Conservation (phyloP, 2,113 vertebrate species). For the Malurus elegans region DNA sequence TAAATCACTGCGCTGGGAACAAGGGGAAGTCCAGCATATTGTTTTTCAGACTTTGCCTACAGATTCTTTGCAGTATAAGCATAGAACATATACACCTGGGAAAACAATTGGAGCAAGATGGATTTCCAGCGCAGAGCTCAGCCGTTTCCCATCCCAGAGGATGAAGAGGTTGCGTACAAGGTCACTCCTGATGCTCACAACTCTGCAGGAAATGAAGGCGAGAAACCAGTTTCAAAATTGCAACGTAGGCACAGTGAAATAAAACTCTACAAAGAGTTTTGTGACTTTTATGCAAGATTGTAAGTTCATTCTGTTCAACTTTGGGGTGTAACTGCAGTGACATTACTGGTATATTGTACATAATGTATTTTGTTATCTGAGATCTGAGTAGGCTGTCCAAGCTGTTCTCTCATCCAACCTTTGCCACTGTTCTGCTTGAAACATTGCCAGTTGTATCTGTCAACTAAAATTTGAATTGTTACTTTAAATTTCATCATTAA, state of each 20-base stretch:
- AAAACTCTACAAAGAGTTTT: slow-evolving; percentile 98
- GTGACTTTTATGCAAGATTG: slow-evolving; percentile 97
- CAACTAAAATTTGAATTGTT: not conserved
- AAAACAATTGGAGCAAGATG: slow-evolving; percentile 52
- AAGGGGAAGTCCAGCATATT: slow-evolving; percentile 40
- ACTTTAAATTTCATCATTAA: not conserved
- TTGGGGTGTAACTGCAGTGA: not conserved
- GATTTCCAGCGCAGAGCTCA: slow-evolving; percentile 68
- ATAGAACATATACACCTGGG: not conserved
- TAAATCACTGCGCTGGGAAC: slow-evolving; percentile 47
- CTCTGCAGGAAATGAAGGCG: slow-evolving; percentile 70
- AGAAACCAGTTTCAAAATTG: slow-evolving; percentile 86
- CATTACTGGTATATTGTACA: not conserved
- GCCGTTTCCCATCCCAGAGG: slow-evolving; percentile 81
- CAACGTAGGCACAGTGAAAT: slow-evolving; percentile 91
- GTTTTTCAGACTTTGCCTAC: slow-evolving; percentile 7
- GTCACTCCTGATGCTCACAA: slow-evolving; percentile 59
- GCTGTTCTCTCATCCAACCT: not conserved
- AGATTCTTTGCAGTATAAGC: not conserved
- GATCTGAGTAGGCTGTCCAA: not conserved
- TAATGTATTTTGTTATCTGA: not conserved
- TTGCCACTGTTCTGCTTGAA: not conserved
- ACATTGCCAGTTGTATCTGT: not conserved
- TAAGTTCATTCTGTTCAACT: slow-evolving; percentile 76
- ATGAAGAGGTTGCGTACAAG: slow-evolving; percentile 70